Percentiles rank a stretch among this genome's conserved stretches.
phyloP scores from a whole-genome alignment of 2,113 vertebrate species.

The Laterallus jamaicensis region DNA sequence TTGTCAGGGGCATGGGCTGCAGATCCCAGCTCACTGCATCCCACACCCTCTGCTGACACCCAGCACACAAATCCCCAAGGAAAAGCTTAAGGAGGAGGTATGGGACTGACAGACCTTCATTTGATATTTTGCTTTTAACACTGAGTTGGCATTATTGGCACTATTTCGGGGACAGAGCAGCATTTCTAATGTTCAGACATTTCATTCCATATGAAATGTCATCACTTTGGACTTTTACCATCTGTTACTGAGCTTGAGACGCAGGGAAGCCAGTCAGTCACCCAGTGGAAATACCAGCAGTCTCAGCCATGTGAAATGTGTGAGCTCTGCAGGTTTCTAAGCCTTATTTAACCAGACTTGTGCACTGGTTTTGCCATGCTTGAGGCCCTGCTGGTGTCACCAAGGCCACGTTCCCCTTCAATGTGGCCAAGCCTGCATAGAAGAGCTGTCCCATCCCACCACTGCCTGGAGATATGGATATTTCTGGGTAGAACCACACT shows the following conservation, averaged over 20 bases:
- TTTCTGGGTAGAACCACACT: background rate
- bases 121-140: background rate
- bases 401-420: background rate
- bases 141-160: background rate
- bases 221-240: background rate
- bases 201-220: background rate
- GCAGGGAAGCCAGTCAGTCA: background rate
- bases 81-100: background rate
- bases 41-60: background rate
- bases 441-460: background rate
- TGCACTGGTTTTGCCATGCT: accelerated
- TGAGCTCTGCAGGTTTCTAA: background rate
- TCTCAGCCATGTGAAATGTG: accelerated
- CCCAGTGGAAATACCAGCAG: background rate
- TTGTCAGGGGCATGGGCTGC: background rate
- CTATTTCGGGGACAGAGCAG: background rate
- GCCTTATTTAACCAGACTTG: background rate
- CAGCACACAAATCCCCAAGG: background rate
- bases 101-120: background rate
- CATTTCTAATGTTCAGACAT: background rate
- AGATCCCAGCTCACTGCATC: background rate
- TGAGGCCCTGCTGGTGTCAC: background rate
- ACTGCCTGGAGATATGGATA: background rate
- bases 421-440: background rate
- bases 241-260: background rate